These are phyloP conservation scores for Acanthurus tractus DNA, from an alignment of 2,797 vertebrate genomes.

Conservation along the genomic window DNA sequence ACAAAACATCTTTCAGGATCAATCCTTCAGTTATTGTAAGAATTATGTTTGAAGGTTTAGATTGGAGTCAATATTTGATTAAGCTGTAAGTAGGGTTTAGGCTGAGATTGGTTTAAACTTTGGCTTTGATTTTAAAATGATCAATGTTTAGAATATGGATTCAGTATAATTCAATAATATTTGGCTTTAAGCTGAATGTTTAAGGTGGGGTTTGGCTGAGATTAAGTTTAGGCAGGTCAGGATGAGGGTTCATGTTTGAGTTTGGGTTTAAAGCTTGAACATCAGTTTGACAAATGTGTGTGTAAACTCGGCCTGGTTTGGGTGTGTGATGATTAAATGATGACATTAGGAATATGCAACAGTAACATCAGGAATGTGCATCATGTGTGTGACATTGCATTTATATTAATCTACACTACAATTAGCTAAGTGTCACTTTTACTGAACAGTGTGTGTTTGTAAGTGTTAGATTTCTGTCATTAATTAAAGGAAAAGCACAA, in stretches of 20 bases:
- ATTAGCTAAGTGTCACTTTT: slow-evolving; percentile 17
- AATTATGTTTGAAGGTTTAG: not conserved
- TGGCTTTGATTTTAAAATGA: not conserved
- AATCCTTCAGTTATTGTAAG: not conserved
- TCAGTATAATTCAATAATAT: not conserved
- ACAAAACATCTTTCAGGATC: slow-evolving; percentile 21
- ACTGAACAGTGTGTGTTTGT: not conserved
- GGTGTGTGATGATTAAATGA: not conserved
- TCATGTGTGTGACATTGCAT: not conserved
- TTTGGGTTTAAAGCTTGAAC: not conserved
- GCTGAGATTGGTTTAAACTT: not conserved
- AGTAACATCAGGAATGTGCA: slow-evolving; percentile 4
- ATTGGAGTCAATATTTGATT: not conserved
- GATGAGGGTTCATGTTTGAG: not conserved
- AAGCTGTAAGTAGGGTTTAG: not conserved
- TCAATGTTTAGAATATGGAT: no score
- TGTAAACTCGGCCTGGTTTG: not conserved
- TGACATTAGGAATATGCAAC: not conserved
- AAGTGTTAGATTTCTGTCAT: not conserved
- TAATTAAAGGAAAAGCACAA: slow-evolving; percentile 11
- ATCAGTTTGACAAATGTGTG: not conserved
- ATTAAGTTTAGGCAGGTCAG: not conserved
- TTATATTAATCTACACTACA: slow-evolving; percentile 10
- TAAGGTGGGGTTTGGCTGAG: not conserved
- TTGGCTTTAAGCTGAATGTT: not conserved